Evolutionary conservation across 2,113 vertebrate genomes (phyloP), one percentile per base, ranked within the genome.

Genomic region (Hyla sarda): DNA sequence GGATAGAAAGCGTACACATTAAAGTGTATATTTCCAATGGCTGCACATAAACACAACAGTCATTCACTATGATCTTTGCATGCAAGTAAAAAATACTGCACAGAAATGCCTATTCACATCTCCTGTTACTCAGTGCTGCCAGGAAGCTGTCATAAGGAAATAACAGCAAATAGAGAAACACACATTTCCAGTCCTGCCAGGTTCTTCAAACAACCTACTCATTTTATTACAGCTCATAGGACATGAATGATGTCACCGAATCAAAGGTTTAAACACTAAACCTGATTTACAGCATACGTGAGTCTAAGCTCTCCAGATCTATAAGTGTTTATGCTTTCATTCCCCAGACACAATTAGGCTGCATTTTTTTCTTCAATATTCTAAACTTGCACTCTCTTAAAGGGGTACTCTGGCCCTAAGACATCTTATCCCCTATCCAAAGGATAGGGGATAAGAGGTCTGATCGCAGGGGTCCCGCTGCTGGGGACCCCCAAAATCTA

Each of bases 151-250:
- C 89, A 79, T 88, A 87, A 87, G 88, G 73, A 62, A 52, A 56
- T 52, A 58, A 37, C 84, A 92, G 89, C 89, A 89, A 91, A 87
- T 85, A 84, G 82, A 87, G 87, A 88, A 89, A 88, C 89, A 87
- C 88, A 90, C 89, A 88, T 87, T 92, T 91, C 91, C 92, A 91
- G 90, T 81, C 88, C 88, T 88, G 34, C 88, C 86, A 87, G 88
- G 82, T 89, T 89, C 87, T 89, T 88, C 34, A 62, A 50, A 75
- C 83, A 82, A 88, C 65, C 58, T 84, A 0, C 69, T 65, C 88
- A 87, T 89, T 86, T 90, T 90, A 71, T 73, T 86, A 90, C 60
- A 83, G 79, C 90, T 89, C 87, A 69, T 81, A 87, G 82, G 88
- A 85, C 85, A 88, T 90, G 88, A 90, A 88, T 89, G 89, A 88